Percentiles rank a stretch among this genome's conserved stretches.
Evolutionary conservation across 2,797 vertebrate genomes (phyloP).

Genomic region (Novumbra hubbsi): DNA sequence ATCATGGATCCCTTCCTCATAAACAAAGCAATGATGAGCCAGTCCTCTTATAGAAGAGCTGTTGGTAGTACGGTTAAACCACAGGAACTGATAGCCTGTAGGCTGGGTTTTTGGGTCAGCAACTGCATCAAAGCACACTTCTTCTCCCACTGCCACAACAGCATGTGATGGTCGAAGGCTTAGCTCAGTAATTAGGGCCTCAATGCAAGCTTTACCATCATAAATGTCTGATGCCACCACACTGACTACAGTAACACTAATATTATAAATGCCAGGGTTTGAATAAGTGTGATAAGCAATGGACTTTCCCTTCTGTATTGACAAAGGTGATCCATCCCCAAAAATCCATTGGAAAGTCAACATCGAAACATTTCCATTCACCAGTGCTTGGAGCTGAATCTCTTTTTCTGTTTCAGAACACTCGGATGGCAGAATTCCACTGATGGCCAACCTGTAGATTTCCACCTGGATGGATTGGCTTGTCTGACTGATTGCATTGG

Average conservation of each 20-base stretch:
- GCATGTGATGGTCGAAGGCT: slow-evolving; percentile 41
- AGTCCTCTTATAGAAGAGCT: slow-evolving; percentile 29
- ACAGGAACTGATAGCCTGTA: slow-evolving; percentile 60
- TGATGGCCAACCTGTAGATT: slow-evolving; percentile 62
- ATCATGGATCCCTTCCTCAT: slow-evolving; percentile 65
- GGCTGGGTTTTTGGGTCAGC: slow-evolving; percentile 47
- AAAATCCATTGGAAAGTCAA: slow-evolving; percentile 74
- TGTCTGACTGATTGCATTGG: slow-evolving; percentile 60
- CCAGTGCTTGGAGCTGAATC: slow-evolving; percentile 51
- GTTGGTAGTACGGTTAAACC: slow-evolving; percentile 53
- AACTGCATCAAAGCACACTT: slow-evolving; percentile 60
- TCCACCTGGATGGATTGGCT: slow-evolving; percentile 53
- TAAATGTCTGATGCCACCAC: slow-evolving; percentile 34
- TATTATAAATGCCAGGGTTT: slow-evolving; percentile 55
- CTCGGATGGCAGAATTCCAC: slow-evolving; percentile 56
- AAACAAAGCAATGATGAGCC: slow-evolving; percentile 65
- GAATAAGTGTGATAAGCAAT: slow-evolving; percentile 61
- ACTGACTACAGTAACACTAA: slow-evolving; percentile 64
- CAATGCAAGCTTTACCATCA: slow-evolving; percentile 60
- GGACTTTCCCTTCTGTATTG: slow-evolving; percentile 52
- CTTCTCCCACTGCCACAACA: slow-evolving; percentile 53
- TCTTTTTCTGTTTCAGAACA: slow-evolving; percentile 55
- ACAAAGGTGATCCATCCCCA: slow-evolving; percentile 59
- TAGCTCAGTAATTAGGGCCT: slow-evolving; percentile 58
- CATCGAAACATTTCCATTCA: slow-evolving; percentile 56